Evolutionary conservation across 2,888 invertebrate genomes (phyloP).

Genomic region (Andrena dorsata): DNA sequence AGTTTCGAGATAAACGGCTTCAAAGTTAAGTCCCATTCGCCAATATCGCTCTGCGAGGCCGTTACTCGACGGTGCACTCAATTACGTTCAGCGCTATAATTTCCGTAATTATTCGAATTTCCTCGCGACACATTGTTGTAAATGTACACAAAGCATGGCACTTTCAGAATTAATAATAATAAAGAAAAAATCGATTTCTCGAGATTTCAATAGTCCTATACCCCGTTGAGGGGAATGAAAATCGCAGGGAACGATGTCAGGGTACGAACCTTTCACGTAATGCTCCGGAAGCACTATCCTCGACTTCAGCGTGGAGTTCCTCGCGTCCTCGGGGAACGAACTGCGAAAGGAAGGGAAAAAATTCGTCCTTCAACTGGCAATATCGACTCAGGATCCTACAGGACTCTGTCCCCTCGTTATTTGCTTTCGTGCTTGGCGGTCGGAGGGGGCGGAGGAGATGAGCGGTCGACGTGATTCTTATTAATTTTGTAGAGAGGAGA

Average conservation of each 20-base stretch:
- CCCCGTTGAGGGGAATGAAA: background rate
- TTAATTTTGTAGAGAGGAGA: background rate
- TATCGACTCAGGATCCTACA: background rate
- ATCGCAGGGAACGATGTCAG: too few species aligned
- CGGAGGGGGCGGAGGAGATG: background rate
- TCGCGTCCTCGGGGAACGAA: constrained; percentile 68
- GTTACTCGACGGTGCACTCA: too few species aligned
- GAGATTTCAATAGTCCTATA: too few species aligned
- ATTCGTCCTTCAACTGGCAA: background rate
- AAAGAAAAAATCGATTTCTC: too few species aligned
- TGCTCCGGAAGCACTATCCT: constrained; percentile 90
- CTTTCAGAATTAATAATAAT: too few species aligned
- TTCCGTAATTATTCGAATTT: too few species aligned
- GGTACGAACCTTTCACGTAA: constrained; percentile 90
- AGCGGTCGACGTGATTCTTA: background rate
- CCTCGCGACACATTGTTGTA: too few species aligned
- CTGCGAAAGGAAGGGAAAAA: constrained; percentile 58
- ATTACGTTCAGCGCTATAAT: too few species aligned
- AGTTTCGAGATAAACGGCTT: too few species aligned
- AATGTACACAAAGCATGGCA: too few species aligned
- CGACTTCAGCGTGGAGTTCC: constrained; percentile 87
- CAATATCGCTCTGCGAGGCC: too few species aligned
- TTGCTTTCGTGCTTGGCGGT: background rate
- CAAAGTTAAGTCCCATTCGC: too few species aligned
- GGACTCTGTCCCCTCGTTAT: background rate